Evolutionary conservation across 2,113 vertebrate genomes (phyloP).

Genomic region (Nerophis lumbriciformis): DNA sequence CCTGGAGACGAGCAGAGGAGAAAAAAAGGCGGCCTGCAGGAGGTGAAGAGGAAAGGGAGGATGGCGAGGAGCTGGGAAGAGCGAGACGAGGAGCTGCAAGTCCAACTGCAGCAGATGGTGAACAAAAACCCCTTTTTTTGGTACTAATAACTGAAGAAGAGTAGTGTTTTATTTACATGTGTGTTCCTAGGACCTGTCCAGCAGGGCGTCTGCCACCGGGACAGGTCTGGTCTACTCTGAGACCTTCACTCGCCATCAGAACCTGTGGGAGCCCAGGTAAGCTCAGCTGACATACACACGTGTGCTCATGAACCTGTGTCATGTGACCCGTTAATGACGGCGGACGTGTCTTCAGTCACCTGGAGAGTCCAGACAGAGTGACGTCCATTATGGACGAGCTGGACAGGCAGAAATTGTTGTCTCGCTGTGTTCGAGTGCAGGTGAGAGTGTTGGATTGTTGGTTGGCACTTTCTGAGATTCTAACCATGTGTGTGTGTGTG

Average conservation of each 20-base stretch:
- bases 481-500: background rate
- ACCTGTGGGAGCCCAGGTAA: slow-evolving; percentile 52
- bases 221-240: slow-evolving; percentile 57
- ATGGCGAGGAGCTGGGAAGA: slow-evolving; percentile 42
- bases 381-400: slow-evolving; percentile 52
- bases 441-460: slow-evolving; percentile 4
- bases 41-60: slow-evolving; percentile 55
- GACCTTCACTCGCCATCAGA: slow-evolving; percentile 49
- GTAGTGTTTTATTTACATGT: background rate
- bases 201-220: slow-evolving; percentile 24
- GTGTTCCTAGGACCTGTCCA: slow-evolving; percentile 39
- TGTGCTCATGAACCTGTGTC: background rate
- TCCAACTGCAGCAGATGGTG: slow-evolving; percentile 44
- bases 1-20: slow-evolving; percentile 9
- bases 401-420: slow-evolving; percentile 42
- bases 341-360: slow-evolving; percentile 27
- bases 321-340: background rate
- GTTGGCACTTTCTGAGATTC: background rate
- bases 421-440: slow-evolving; percentile 42
- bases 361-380: slow-evolving; percentile 48
- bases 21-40: slow-evolving; percentile 32
- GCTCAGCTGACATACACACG: background rate
- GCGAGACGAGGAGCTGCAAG: slow-evolving; percentile 37
- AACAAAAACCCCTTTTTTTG: background rate
- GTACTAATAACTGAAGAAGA: background rate